Base-by-base conservation (phyloP, 2,113 vertebrate species). In the Furnarius figulus region DNA sequence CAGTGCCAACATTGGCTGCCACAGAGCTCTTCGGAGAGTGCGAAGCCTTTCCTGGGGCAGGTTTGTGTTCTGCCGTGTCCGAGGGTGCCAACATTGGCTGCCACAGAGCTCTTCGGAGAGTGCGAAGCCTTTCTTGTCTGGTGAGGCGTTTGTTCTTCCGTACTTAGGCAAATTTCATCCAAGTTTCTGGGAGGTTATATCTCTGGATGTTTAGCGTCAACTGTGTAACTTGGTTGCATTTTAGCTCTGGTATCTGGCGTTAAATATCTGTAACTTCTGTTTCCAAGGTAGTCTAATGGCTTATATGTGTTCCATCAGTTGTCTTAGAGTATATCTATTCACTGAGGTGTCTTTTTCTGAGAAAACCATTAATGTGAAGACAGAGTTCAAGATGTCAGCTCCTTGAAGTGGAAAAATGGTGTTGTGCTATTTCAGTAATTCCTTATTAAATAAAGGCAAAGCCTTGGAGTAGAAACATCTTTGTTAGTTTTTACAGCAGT, bases 51-150 rank as follows among this genome's bases (percentile, higher is more conserved):
- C 30, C 8, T 12, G 12, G n/a, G n/a, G n/a, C n/a, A n/a, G n/a
- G n/a, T n/a, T n/a, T n/a, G n/a, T n/a, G n/a, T n/a, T n/a, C n/a
- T 46, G 49, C 19, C 3, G n/a, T 6, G 31, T 15, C 25, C 22
- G 0, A 10, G 49, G 27, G 5, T 30, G 3, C 25, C 5, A 3
- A 1, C 3, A 0, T 0, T 3, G 71, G 24, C 17, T 14, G 1
- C 27, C 7, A 3, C 17, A 4, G n/a, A 4, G 47, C 17, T 28
- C 8, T 21, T 14, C 2, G 1, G 5, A 1, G 59, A 23, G 15
- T 8, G 40, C 14, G 2, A 4, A 22, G 18, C 9, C 5, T 40
- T 8, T 24, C 30, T 8, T 12, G 12, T 4, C 5, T 2, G 2
- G 1, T 12, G n/a, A 1, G 3, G n/a, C 1, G 7, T 13, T 50